A percentile compares a stretch with the other conserved stretches of the same genome.
Evolutionary conservation across 1,140 invertebrate genomes (phyloP).

Genomic region (Nymphalis io): DNA sequence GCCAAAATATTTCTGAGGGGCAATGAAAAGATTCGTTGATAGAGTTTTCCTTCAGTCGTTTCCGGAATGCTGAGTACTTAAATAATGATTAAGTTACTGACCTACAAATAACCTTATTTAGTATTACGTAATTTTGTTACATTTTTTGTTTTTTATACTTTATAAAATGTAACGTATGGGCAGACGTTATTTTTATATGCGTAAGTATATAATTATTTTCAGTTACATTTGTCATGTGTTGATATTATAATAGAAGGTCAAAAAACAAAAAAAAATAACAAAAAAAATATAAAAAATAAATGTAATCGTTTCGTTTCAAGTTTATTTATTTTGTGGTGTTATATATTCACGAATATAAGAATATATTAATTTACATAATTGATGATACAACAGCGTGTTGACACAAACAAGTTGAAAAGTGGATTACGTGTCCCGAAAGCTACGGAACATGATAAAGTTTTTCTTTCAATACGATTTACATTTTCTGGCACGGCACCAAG

Average conservation of each 20-base stretch:
- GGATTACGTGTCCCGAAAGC: neutral
- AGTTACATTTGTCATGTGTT: neutral
- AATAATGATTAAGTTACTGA: conserved; percentile 7
- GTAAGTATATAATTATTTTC: neutral
- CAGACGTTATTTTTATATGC: conserved; percentile 1
- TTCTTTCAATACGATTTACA: neutral
- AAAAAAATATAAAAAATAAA: neutral
- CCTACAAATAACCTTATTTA: conserved; percentile 3
- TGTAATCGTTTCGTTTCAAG: neutral
- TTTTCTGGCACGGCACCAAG: conserved; percentile 19
- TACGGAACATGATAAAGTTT: conserved; percentile 10
- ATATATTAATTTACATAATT: conserved; percentile 8
- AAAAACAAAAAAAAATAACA: no score
- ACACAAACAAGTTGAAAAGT: conserved; percentile 14
- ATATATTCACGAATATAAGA: neutral
- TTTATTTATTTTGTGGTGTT: neutral
- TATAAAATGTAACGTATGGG: neutral
- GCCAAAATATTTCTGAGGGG: conserved; percentile 17
- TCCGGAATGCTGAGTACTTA: conserved; percentile 11
- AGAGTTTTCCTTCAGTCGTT: conserved; percentile 24
- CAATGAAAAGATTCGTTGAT: conserved; percentile 26
- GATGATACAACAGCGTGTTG: conserved; percentile 3
- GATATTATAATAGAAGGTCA: no score
- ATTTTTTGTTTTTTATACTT: neutral
- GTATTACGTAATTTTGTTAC: neutral